Conservation (phyloP, 2,113 vertebrate genomes). For the Sinocyclocheilus maitianheensis region DNA sequence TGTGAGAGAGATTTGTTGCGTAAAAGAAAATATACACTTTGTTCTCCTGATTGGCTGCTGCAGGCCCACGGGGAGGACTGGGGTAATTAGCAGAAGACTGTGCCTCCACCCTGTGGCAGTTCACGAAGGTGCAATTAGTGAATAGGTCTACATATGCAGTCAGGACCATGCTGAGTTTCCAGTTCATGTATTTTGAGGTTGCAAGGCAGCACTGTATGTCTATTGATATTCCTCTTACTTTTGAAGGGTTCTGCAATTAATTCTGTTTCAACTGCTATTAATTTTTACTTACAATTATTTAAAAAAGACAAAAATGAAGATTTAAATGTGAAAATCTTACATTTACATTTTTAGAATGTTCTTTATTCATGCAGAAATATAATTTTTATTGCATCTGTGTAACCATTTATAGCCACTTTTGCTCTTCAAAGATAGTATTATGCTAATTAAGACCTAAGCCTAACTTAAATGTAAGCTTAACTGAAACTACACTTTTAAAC, state of each 20-base stretch:
- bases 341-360: not conserved
- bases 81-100: conserved; percentile 33
- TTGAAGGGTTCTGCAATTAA: too few relatives aligned
- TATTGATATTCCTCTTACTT: not conserved
- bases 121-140: conserved; percentile 18
- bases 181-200: not conserved
- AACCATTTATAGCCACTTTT: not conserved
- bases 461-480: not conserved
- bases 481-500: not conserved
- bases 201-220: not conserved
- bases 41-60: conserved; percentile 23
- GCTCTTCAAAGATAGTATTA: not conserved
- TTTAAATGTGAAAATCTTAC: not conserved
- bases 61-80: not conserved
- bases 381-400: not conserved
- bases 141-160: not conserved
- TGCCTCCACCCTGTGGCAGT: conserved; percentile 56
- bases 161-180: not conserved
- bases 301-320: not conserved
- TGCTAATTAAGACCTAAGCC: not conserved
- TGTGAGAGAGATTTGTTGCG: conserved; percentile 1
- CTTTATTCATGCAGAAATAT: not conserved
- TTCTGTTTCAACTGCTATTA: not conserved
- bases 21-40: conserved; percentile 16
- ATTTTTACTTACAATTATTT: not conserved